A percentile compares a stretch with the other conserved stretches of the same genome.
Evolutionary conservation across 2,797 vertebrate genomes (phyloP).

Genomic region (Coilia nasus): DNA sequence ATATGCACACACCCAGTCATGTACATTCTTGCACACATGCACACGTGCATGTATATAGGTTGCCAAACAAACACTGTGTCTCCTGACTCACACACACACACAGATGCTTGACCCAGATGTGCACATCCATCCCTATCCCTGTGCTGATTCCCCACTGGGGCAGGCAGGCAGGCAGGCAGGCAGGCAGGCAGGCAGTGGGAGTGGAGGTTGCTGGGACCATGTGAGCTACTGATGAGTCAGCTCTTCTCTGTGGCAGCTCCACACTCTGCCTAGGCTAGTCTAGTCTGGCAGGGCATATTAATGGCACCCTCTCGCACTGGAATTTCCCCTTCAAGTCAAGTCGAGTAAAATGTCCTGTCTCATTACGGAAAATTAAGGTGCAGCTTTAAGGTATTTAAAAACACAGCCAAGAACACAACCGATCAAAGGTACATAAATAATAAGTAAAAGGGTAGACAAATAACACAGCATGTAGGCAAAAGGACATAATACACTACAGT

Average conservation of each 20-base stretch:
- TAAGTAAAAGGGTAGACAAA: too few relatives aligned
- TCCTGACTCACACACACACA: conserved; percentile 13
- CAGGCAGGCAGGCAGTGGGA: conserved; percentile 58
- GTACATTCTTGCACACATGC: background rate
- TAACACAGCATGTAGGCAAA: too few relatives aligned
- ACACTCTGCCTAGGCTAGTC: background rate
- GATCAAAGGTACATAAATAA: too few relatives aligned
- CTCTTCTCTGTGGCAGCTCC: background rate
- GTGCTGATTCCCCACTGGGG: conserved; percentile 44
- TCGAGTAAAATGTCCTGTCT: too few relatives aligned
- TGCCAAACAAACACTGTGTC: background rate
- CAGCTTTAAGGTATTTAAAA: too few relatives aligned
- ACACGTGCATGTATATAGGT: too few relatives aligned
- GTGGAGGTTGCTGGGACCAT: conserved; percentile 52
- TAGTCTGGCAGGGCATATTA: background rate
- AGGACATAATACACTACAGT: too few relatives aligned
- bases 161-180: too few relatives aligned
- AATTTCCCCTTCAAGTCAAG: too few relatives aligned
- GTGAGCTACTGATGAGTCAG: conserved; percentile 59
- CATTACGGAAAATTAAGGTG: too few relatives aligned
- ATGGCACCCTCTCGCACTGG: background rate
- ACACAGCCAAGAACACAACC: too few relatives aligned
- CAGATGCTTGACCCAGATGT: conserved; percentile 42
- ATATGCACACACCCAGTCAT: background rate
- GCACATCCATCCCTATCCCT: conserved; percentile 8